Evolutionary conservation across 30 jellyfish, hydroid and myxozoan genomes (phyloP), one percentile per base, ranked within the genome.

Genomic region (Catostylus mosaicus): DNA sequence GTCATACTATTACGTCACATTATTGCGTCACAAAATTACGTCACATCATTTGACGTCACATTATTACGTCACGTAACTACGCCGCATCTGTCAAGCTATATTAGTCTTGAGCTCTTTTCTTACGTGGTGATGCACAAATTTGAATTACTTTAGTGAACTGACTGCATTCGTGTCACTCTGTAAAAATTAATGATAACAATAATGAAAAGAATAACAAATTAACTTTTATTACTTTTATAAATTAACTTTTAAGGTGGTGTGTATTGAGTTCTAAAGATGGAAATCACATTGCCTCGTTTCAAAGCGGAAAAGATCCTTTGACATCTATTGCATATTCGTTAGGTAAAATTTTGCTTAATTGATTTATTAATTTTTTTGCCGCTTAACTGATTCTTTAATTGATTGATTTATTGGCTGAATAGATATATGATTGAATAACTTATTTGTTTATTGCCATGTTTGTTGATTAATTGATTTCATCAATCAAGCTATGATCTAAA

Each of bases 201-300:
- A n/a, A n/a, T n/a, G n/a, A n/a, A n/a, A n/a, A n/a, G n/a, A n/a
- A n/a, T n/a, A n/a, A n/a, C n/a, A n/a, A n/a, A n/a, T 43, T 43
- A 3, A 50, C 26, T 4, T 50, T 4, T 6, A 50, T 27, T 50
- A 27, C 24, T 50, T 3, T 50, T 50, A 40, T 40, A 7, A 5
- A 27, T 50, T n/a, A n/a, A 16, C 9, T 45, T 26, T 59, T 20
- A n/a, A 80, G 90, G 72, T 80, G 90, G 90, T 80, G 77, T 34
- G 84, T 80, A 2, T 56, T 80, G 57, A 67, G 62, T 9, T 26
- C 75, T 46, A 62, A 80, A 48, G 84, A 80, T 80, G 90, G 90
- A 23, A 38, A 51, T 19, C 90, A 80, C 30, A 40, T 80, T 51
- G 90, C 90, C 11, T 80, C 90, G 40, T 80, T 80, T 57, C 90